These are phyloP conservation scores for Ficedula albicollis DNA, from an alignment of 2,797 vertebrate species.

Conservation along the genomic window DNA sequence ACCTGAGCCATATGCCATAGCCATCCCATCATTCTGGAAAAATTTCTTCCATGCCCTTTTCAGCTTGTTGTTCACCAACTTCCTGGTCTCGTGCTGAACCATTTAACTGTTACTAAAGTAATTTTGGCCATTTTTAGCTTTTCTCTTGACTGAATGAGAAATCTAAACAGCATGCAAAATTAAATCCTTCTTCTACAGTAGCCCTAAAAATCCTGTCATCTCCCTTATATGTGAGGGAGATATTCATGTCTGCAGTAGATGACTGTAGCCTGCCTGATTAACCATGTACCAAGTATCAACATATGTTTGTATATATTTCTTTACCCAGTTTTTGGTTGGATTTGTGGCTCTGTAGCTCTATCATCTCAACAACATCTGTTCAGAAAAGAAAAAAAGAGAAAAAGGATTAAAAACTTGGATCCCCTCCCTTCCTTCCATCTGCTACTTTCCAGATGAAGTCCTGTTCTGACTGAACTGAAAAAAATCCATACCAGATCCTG, in stretches of 20 bases:
- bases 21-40: background rate
- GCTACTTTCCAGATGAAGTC: conserved; percentile 48
- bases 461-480: conserved; percentile 28
- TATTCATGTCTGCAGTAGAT: background rate
- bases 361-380: conserved; percentile 54
- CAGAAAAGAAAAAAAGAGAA: background rate
- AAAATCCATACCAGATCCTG: conserved; percentile 41
- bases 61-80: background rate
- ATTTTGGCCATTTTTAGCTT: background rate
- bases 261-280: background rate
- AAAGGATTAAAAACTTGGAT: conserved; percentile 48
- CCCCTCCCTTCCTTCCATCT: conserved; percentile 46
- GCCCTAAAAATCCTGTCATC: background rate
- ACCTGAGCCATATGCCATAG: background rate
- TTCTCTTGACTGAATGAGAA: background rate
- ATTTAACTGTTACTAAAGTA: background rate
- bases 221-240: background rate
- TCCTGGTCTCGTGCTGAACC: background rate
- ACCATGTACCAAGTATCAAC: background rate
- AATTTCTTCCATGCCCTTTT: background rate
- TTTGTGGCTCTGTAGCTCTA: background rate
- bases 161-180: background rate
- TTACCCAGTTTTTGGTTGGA: conserved; percentile 11
- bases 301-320: conserved; percentile 32
- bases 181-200: background rate